Conservation (phyloP, 1,140 invertebrate species). For the Acromyrmex charruanus region DNA sequence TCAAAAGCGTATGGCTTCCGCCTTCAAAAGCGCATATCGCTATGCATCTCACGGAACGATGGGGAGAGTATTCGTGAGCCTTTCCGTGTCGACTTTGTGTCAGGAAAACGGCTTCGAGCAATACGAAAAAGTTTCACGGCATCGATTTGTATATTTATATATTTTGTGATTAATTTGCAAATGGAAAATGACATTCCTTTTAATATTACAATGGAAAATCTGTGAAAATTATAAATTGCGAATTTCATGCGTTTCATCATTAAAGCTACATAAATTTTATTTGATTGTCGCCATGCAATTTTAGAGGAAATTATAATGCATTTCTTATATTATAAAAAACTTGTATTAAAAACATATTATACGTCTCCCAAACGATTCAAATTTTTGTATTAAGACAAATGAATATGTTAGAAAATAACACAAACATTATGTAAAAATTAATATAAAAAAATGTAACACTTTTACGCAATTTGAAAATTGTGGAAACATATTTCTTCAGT, state of each 20-base stretch:
- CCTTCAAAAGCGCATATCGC: constrained; percentile 50
- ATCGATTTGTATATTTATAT: constrained; percentile 24
- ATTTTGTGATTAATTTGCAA: constrained; percentile 33
- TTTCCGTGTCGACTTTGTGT: constrained; percentile 33
- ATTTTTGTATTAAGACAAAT: no score
- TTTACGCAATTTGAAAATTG: no score
- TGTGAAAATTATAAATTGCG: not conserved
- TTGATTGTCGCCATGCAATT: not conserved
- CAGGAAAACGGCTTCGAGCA: constrained; percentile 8
- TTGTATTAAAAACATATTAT: no score
- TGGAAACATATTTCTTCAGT: no score
- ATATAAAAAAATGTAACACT: no score
- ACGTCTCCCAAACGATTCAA: no score
- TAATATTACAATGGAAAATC: constrained; percentile 1
- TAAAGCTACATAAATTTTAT: not conserved
- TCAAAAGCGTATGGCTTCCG: constrained; percentile 46
- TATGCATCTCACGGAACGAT: constrained; percentile 53
- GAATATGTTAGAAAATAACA: no score
- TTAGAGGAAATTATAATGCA: not conserved
- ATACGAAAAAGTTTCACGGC: constrained; percentile 7
- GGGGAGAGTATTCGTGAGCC: constrained; percentile 29
- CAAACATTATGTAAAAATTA: no score
- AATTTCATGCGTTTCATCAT: not conserved
- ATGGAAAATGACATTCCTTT: not conserved
- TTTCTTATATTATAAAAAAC: not conserved